These are phyloP conservation scores for Polymixis lichenea DNA, from an alignment of 2,888 invertebrate genomes.

Conservation along the genomic window DNA sequence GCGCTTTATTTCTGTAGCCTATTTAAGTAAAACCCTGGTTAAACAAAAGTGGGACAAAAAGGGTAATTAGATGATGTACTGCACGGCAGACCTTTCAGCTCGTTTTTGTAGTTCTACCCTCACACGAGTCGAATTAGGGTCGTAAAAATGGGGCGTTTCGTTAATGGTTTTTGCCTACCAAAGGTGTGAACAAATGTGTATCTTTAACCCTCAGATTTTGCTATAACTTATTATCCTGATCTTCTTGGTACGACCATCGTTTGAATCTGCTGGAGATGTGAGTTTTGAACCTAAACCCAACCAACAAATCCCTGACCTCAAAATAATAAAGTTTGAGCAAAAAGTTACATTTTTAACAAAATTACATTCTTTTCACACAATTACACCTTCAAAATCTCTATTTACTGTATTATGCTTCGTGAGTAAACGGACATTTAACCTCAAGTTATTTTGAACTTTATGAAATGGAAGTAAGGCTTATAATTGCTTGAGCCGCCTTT, in stretches of 20 bases:
- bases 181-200: slow-evolving; percentile 10
- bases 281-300: background rate
- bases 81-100: slow-evolving; percentile 16
- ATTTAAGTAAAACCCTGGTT: slow-evolving; percentile 20
- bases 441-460: slow-evolving; percentile 25
- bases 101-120: slow-evolving; percentile 28
- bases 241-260: background rate
- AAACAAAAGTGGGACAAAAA: slow-evolving; percentile 36
- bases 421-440: slow-evolving; percentile 34
- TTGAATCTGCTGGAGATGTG: background rate
- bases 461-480: slow-evolving; percentile 11
- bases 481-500: slow-evolving; percentile 36
- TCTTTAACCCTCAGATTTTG: background rate
- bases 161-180: background rate
- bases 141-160: background rate
- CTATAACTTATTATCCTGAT: background rate
- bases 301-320: slow-evolving; percentile 21
- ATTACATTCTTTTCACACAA: slow-evolving; percentile 61
- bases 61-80: slow-evolving; percentile 40
- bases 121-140: slow-evolving; percentile 13
- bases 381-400: slow-evolving; percentile 63
- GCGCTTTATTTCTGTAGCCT: slow-evolving; percentile 10
- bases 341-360: slow-evolving; percentile 35
- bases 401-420: slow-evolving; percentile 54
- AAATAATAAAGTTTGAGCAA: slow-evolving; percentile 15